Percentiles rank a stretch among this genome's conserved stretches.
phyloP scores from a whole-genome alignment of 1,140 invertebrate species.

The Nilaparvata lugens region DNA sequence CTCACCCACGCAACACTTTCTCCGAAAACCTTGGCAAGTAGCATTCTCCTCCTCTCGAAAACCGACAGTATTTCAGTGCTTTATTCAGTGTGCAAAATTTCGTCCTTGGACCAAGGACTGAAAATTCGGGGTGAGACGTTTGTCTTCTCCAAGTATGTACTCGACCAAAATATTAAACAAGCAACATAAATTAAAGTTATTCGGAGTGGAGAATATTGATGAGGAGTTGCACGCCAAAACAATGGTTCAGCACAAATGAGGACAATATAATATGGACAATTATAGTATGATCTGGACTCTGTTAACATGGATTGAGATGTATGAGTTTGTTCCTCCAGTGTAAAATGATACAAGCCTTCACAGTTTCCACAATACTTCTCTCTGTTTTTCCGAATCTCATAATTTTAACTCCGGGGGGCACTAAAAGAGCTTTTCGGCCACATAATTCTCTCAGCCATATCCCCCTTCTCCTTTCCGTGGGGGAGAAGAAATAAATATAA shows the following conservation, averaged over 20 bases:
- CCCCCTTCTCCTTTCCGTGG: background rate
- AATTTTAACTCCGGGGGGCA: constrained; percentile 3
- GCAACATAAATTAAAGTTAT: background rate
- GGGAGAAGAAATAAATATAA: constrained; percentile 1
- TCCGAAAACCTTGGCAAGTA: no score
- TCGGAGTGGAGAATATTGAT: background rate
- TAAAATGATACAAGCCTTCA: background rate
- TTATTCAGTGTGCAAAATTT: no score
- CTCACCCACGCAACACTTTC: no score
- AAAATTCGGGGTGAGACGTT: no score
- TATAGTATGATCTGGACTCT: background rate
- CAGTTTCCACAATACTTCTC: background rate
- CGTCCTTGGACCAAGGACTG: no score
- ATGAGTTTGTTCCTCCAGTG: background rate
- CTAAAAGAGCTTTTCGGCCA: constrained; percentile 2
- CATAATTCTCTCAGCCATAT: background rate
- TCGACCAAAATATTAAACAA: background rate
- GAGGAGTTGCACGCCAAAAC: background rate
- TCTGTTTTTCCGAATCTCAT: constrained; percentile 4
- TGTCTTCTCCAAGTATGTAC: no score
- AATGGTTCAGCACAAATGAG: background rate
- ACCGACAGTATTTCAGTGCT: no score
- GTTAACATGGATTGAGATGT: background rate
- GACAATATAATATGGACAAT: background rate
- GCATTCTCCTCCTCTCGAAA: no score